Conservation (phyloP, 2,888 invertebrate species). For the Abrostola triplasia region DNA sequence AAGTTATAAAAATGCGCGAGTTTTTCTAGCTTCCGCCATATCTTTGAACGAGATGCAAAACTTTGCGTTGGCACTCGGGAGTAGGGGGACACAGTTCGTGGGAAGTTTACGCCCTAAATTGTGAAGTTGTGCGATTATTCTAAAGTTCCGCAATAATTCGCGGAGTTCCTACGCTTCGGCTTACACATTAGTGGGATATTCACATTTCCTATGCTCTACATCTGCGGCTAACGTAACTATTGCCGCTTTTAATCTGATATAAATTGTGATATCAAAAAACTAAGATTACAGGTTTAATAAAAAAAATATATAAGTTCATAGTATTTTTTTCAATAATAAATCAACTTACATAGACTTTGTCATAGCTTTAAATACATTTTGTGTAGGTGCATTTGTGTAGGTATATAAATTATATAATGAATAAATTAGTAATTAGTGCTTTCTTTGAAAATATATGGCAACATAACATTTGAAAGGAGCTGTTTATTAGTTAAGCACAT, state of each 20-base stretch:
- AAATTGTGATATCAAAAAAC: too few species aligned
- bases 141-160: slow-evolving; percentile 57
- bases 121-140: slow-evolving; percentile 57
- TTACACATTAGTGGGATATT: slow-evolving; percentile 43
- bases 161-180: slow-evolving; percentile 33
- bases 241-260: background rate
- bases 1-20: slow-evolving; percentile 34
- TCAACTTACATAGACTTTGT: too few species aligned
- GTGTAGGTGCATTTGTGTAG: too few species aligned
- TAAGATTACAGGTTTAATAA: too few species aligned
- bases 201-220: slow-evolving; percentile 29
- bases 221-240: slow-evolving; percentile 10
- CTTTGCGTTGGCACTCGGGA: slow-evolving; percentile 20
- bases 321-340: too few species aligned
- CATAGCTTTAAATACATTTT: too few species aligned
- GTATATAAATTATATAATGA: too few species aligned
- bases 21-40: slow-evolving; percentile 47
- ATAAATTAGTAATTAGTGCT: too few species aligned
- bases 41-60: slow-evolving; percentile 54
- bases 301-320: too few species aligned
- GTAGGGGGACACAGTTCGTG: slow-evolving; percentile 25
- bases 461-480: too few species aligned
- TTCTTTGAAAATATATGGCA: too few species aligned
- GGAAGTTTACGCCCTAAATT: slow-evolving; percentile 57
- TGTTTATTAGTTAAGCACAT: too few species aligned